Evolutionary conservation across 2,888 invertebrate species (phyloP).

Genomic region (Aplocera efformata): DNA sequence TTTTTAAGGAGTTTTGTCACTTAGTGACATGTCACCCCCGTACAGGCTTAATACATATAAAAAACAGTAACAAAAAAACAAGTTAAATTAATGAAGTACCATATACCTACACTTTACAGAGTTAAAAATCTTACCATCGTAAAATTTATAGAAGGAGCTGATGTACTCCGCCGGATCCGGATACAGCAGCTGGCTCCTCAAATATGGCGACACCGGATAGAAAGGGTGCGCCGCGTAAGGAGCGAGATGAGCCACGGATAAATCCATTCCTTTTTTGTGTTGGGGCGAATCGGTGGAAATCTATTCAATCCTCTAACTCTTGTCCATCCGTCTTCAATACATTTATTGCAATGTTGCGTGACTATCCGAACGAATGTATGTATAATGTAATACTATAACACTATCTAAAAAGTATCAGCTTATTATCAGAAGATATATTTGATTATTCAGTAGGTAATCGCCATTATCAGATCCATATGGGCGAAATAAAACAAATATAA

Average conservation of each 20-base stretch:
- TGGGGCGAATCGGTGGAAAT: slow-evolving; percentile 39
- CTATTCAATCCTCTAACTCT: slow-evolving; percentile 34
- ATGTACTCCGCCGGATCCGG: slow-evolving; percentile 56
- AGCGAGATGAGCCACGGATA: slow-evolving; percentile 44
- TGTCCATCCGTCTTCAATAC: slow-evolving; percentile 7
- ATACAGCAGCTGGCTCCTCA: slow-evolving; percentile 48
- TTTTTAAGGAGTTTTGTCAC: no score
- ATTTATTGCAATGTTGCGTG: slow-evolving; percentile 24
- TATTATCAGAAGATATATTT: slow-evolving; percentile 18
- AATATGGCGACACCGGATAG: slow-evolving; percentile 55
- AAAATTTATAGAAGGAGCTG: slow-evolving; percentile 55
- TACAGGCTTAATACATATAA: neutral
- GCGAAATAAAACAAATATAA: slow-evolving; percentile 14
- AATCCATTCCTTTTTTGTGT: slow-evolving; percentile 47
- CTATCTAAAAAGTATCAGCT: slow-evolving; percentile 11
- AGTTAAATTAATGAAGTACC: no score
- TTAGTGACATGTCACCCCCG: no score
- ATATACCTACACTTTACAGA: no score
- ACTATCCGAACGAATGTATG: slow-evolving; percentile 16
- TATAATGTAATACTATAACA: slow-evolving; percentile 12
- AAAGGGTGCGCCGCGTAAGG: slow-evolving; percentile 43
- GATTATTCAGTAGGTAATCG: slow-evolving; percentile 18
- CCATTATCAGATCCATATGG: slow-evolving; percentile 8
- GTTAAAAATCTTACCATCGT: slow-evolving; percentile 64
- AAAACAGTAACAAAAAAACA: neutral